Conservation (phyloP, 2,797 vertebrate species). For the Acanthiza pusilla region DNA sequence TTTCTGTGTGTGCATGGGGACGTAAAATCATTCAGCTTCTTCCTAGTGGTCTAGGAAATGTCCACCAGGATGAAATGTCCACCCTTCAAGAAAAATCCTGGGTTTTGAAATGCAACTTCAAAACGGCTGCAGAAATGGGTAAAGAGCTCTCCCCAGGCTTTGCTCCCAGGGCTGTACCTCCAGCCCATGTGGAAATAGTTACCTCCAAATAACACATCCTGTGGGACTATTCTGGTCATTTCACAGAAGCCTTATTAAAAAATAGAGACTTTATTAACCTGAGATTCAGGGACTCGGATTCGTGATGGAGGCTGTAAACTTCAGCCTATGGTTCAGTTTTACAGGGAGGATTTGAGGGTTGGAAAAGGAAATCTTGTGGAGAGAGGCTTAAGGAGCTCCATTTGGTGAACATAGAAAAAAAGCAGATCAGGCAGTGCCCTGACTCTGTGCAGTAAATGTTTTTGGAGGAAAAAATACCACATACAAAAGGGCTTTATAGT, state of each 20-base stretch:
- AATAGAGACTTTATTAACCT: slow-evolving; percentile 64
- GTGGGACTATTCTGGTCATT: slow-evolving; percentile 24
- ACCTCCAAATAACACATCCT: slow-evolving; percentile 51
- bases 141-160: background rate
- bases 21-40: background rate
- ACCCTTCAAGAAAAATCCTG: slow-evolving; percentile 68
- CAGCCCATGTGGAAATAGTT: slow-evolving; percentile 62
- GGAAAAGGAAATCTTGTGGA: slow-evolving; percentile 40
- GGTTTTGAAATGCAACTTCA: slow-evolving; percentile 66
- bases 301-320: slow-evolving; percentile 45
- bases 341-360: slow-evolving; percentile 36
- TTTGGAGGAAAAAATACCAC: background rate
- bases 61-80: slow-evolving; percentile 66
- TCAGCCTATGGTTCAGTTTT: slow-evolving; percentile 33
- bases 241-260: slow-evolving; percentile 66
- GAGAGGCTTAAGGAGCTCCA: slow-evolving; percentile 33
- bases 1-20: background rate
- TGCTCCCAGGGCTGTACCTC: background rate
- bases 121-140: slow-evolving; percentile 69
- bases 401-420: slow-evolving; percentile 31
- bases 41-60: slow-evolving; percentile 44
- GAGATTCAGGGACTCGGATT: slow-evolving; percentile 50
- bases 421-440: background rate
- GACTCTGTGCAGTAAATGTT: slow-evolving; percentile 5
- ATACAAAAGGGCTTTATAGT: slow-evolving; percentile 9